Evolutionary conservation across 2,888 invertebrate species (phyloP).

Genomic region (Pheosia tremula): DNA sequence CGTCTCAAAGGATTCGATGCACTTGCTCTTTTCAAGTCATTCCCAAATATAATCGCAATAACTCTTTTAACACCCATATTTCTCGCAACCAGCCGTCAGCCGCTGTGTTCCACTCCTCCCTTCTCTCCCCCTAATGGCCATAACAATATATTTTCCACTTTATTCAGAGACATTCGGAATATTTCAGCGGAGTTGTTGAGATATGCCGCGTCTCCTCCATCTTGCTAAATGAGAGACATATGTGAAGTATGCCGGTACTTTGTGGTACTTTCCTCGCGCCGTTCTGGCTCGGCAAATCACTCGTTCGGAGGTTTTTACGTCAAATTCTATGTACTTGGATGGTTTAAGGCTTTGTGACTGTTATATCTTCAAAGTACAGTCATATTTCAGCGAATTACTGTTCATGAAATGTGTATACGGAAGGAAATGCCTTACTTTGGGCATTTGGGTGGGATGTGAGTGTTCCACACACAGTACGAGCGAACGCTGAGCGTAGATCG

Average conservation of each 20-base stretch:
- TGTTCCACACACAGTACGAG: not conserved
- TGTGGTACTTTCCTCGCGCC: constrained; percentile 10
- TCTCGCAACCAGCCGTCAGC: not conserved
- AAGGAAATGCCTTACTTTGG: no score
- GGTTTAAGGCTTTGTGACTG: not conserved
- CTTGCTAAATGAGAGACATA: constrained; percentile 24
- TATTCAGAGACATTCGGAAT: constrained; percentile 34
- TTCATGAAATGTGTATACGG: not conserved
- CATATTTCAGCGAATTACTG: not conserved
- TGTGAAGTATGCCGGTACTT: constrained; percentile 12
- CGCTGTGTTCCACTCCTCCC: constrained; percentile 11
- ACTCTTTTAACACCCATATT: not conserved
- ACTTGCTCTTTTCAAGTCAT: not conserved
- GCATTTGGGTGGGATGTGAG: no score
- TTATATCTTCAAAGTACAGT: not conserved
- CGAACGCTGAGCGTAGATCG: not conserved
- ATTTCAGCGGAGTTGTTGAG: constrained; percentile 35
- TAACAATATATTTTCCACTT: constrained; percentile 36
- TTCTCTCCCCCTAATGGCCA: constrained; percentile 21
- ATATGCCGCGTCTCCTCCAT: constrained; percentile 26
- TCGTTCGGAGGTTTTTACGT: constrained; percentile 8
- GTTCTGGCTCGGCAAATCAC: constrained; percentile 8
- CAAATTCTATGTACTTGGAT: constrained; percentile 1
- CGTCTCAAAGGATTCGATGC: no score
- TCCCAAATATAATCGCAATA: not conserved